A percentile compares a stretch with the other conserved stretches of the same genome.
Evolutionary conservation across 2,888 invertebrate genomes (phyloP).

Genomic region (Pristionchus exspectatus): DNA sequence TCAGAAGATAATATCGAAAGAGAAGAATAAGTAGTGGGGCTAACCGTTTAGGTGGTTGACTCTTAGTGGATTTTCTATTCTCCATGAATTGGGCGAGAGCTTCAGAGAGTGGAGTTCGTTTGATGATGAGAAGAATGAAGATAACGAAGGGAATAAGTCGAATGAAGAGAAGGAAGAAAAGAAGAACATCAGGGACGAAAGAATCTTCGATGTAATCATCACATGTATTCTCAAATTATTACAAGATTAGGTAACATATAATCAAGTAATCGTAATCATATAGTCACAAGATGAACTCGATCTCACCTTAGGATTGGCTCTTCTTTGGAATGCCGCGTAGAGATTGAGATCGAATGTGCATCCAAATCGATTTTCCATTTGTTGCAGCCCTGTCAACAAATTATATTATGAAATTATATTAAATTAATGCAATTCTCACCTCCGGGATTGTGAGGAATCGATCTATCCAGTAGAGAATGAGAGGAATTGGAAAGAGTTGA

Average conservation of each 20-base stretch:
- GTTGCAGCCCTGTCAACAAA: slow-evolving; percentile 38
- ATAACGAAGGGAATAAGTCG: slow-evolving; percentile 69
- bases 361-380: slow-evolving; percentile 74
- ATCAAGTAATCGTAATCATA: neutral
- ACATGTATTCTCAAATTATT: slow-evolving; percentile 74
- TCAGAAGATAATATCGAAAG: neutral
- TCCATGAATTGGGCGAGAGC: slow-evolving; percentile 67
- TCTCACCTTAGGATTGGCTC: slow-evolving; percentile 71
- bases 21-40: neutral
- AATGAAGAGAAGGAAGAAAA: slow-evolving; percentile 67
- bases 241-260: no score
- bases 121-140: slow-evolving; percentile 65
- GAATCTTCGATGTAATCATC: slow-evolving; percentile 73
- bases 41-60: slow-evolving; percentile 12
- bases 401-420: neutral
- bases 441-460: slow-evolving; percentile 77
- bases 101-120: slow-evolving; percentile 69
- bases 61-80: slow-evolving; percentile 50
- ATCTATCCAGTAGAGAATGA: slow-evolving; percentile 71
- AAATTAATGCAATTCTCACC: slow-evolving; percentile 52
- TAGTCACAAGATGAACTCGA: neutral
- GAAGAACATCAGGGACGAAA: slow-evolving; percentile 69
- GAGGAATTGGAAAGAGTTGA: slow-evolving; percentile 36
- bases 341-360: slow-evolving; percentile 76
- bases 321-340: slow-evolving; percentile 71